These are phyloP conservation scores for Bradypodion pumilum DNA, from an alignment of 2,797 vertebrate species.

Conservation along the genomic window DNA sequence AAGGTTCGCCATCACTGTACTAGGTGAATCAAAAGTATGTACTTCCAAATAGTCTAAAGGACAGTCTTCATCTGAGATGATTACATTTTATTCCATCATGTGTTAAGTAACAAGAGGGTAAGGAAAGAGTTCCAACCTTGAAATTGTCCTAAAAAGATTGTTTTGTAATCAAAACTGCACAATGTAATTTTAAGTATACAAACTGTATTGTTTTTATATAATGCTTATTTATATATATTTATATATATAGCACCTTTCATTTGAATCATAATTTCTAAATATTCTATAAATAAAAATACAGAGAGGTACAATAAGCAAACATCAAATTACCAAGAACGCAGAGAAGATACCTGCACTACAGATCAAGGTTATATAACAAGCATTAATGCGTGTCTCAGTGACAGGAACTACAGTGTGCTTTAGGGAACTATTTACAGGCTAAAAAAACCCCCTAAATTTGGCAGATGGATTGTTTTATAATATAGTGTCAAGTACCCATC, in stretches of 20 bases:
- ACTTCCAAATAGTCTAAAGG: conserved; percentile 52
- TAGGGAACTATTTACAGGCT: not conserved
- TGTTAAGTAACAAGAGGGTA: not conserved
- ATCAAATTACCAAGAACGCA: not conserved
- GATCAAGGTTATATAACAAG: accelerated
- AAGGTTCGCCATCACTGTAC: too few species aligned
- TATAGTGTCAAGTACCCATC: not conserved
- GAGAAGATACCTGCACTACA: not conserved
- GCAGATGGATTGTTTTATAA: not conserved
- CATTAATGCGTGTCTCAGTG: not conserved
- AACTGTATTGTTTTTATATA: not conserved
- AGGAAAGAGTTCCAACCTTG: conserved; percentile 28
- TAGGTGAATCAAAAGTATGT: conserved; percentile 41
- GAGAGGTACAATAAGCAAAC: not conserved
- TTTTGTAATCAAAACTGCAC: not conserved
- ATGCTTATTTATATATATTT: not conserved
- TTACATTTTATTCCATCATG: conserved; percentile 38
- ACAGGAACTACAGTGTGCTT: not conserved
- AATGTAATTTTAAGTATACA: not conserved
- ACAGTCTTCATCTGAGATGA: conserved; percentile 31
- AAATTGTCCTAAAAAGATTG: not conserved
- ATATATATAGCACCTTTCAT: conserved; percentile 16
- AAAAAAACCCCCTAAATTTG: not conserved
- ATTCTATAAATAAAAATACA: not conserved
- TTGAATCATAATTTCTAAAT: not conserved